Evolutionary conservation across 2,113 vertebrate species (phyloP).

Genomic region (Petrocephalus zakoni): DNA sequence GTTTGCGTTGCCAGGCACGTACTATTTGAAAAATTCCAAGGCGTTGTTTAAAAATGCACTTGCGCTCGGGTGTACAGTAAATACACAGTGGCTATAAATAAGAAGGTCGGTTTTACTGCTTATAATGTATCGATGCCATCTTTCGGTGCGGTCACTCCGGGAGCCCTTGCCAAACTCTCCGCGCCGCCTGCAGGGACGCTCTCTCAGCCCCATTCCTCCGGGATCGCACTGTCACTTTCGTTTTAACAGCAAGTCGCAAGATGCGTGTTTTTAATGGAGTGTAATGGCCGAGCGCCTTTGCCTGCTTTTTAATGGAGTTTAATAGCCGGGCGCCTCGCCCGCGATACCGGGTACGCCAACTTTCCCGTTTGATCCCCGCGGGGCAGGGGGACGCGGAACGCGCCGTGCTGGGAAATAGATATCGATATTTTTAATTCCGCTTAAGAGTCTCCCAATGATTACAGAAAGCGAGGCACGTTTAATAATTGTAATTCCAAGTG

Average conservation of each 20-base stretch:
- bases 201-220: slow-evolving; percentile 40
- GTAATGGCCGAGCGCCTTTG: background rate
- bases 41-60: background rate
- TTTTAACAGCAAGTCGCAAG: slow-evolving; percentile 43
- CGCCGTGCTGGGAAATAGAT: background rate
- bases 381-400: background rate
- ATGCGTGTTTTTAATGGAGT: slow-evolving; percentile 3
- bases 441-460: background rate
- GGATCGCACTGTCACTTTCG: slow-evolving; percentile 39
- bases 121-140: slow-evolving; percentile 52
- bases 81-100: slow-evolving; percentile 41
- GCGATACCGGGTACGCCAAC: background rate
- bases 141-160: slow-evolving; percentile 33
- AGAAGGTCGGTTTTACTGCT: slow-evolving; percentile 34
- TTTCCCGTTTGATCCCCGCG: background rate
- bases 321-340: background rate
- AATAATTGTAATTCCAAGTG: background rate
- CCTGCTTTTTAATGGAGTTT: background rate
- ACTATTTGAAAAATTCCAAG: background rate
- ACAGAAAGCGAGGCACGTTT: background rate
- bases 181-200: slow-evolving; percentile 26
- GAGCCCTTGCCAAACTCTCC: slow-evolving; percentile 32
- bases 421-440: background rate
- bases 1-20: background rate
- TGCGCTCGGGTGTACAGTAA: background rate